Conservation (phyloP, 2,797 vertebrate species). For the Molossus alvarezi region DNA sequence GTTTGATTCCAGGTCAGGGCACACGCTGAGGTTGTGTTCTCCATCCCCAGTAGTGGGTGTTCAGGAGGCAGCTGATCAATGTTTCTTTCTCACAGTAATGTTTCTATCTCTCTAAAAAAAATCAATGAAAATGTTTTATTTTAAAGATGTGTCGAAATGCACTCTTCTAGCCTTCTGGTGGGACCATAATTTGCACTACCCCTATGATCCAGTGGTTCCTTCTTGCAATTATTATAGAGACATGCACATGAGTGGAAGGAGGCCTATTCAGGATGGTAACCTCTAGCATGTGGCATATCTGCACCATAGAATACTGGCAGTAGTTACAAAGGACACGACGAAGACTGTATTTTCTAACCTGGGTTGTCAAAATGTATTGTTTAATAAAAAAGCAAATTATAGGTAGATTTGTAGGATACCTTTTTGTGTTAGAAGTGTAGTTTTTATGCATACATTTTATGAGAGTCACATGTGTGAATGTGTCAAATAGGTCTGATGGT, state of each 20-base stretch:
- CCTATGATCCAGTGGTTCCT: neutral
- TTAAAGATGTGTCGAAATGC: neutral
- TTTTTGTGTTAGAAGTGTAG: constrained; percentile 25
- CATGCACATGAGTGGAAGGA: neutral
- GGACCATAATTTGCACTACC: neutral
- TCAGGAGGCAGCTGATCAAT: too few relatives aligned
- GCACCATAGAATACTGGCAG: neutral
- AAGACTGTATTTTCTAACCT: neutral
- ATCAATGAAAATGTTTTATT: too few relatives aligned
- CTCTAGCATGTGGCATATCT: neutral
- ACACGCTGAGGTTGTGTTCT: too few relatives aligned
- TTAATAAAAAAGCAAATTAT: neutral
- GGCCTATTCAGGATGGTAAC: neutral
- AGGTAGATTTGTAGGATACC: neutral
- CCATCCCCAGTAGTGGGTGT: too few relatives aligned
- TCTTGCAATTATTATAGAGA: neutral
- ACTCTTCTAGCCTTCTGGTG: neutral
- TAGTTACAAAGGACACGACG: neutral
- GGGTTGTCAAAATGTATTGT: neutral
- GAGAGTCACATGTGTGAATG: neutral
- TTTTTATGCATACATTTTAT: neutral
- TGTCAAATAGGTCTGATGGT: neutral
- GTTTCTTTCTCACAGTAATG: too few relatives aligned
- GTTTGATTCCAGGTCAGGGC: too few relatives aligned
- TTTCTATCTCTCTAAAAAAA: too few relatives aligned